Evolutionary conservation across 2,797 vertebrate genomes (phyloP), one percentile per base, ranked within the genome.

Genomic region (Xiphophorus birchmanni): DNA sequence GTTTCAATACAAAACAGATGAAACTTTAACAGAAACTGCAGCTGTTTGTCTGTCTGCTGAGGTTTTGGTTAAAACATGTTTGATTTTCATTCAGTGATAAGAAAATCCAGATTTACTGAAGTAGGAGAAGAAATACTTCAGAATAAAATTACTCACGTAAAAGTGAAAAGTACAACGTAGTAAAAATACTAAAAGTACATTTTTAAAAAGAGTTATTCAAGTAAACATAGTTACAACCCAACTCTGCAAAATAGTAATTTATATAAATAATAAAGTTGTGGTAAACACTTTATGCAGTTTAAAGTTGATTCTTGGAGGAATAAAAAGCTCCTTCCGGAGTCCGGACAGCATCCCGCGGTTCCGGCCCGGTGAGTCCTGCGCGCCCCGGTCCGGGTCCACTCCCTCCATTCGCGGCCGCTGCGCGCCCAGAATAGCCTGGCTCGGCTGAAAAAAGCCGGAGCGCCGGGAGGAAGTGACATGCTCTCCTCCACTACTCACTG

Each of bases 381-480:
- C 2, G n/a, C 54, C 87, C 85, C 80, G 77, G 79, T 73, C 74
- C 1, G 44, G 91, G 44, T 89, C 90, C 63, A 78, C 76, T 87
- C 82, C 82, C 83, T 86, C 84, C 93, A 92, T 91, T 91, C 89
- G 89, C 79, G 80, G 82, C 83, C 80, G 48, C 67, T 67, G 80
- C 21, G 79, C 52, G 90, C 92, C 89, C 80, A 90, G 88, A 95
- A 95, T 94, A 95, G 90, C 82, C 74, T 9, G 79, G 73, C 5
- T 52, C 73, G 78, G 87, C 89, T 91, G 85, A 87, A 90, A 82
- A 84, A 75, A 37, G 58, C 74, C 75, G 80, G 86, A 77, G 83
- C 87, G 86, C 82, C 73, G 72, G 86, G 87, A 91, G 93, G 93
- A 93, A 92, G 93, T 93, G 93, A 92, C 94, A 91, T 86, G 89